A percentile compares a stretch with the other conserved stretches of the same genome.
Conservation (phyloP, 2,888 invertebrate genomes). For the Epinotia bilunana region DNA sequence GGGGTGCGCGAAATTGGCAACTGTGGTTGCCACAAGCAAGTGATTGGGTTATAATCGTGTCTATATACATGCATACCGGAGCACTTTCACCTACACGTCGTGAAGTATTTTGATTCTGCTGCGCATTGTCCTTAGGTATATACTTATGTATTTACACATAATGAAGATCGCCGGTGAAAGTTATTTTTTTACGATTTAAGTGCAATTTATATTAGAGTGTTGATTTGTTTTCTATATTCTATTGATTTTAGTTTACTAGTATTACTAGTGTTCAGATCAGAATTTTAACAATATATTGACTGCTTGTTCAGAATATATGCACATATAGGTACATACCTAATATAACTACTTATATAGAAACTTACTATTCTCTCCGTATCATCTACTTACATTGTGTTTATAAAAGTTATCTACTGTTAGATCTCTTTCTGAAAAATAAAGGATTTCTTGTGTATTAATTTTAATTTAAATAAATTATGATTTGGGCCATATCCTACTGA, state of each 20-base stretch:
- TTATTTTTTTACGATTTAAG: constrained; percentile 48
- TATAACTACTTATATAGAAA: constrained; percentile 11
- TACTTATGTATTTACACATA: constrained; percentile 10
- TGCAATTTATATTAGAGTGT: constrained; percentile 69
- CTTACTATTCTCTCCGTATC: constrained; percentile 7
- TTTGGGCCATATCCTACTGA: constrained; percentile 32
- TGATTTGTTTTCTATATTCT: constrained; percentile 64
- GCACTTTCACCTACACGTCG: neutral
- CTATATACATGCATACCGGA: neutral
- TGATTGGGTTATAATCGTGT: neutral
- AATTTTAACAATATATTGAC: constrained; percentile 35
- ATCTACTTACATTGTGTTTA: constrained; percentile 14
- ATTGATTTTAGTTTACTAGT: constrained; percentile 45
- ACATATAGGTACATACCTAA: constrained; percentile 10
- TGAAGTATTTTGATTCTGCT: neutral
- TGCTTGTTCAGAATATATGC: constrained; percentile 39
- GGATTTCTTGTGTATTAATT: constrained; percentile 29
- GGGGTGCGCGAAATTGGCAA: no score
- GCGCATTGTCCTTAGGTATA: neutral
- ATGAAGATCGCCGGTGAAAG: constrained; percentile 29
- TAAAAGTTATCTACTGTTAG: constrained; percentile 18
- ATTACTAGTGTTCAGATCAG: constrained; percentile 29
- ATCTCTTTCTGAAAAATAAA: constrained; percentile 4
- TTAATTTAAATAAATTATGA: constrained; percentile 28
- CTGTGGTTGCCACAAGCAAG: no score